phyloP scores from a whole-genome alignment of 1,140 invertebrate genomes.

The Nautilus pompilius region DNA sequence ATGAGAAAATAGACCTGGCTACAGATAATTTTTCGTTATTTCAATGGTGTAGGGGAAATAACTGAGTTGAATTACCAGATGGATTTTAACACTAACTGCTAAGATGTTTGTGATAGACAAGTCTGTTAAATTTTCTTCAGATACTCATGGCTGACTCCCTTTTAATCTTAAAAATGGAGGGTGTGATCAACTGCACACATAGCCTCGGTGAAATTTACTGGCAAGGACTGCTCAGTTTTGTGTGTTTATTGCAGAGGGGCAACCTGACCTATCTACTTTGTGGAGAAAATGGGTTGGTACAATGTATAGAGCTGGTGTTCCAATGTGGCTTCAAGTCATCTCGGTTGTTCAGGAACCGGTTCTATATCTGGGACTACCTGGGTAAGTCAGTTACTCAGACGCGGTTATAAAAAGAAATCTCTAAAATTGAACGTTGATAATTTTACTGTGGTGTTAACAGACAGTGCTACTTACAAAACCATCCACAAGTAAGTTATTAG shows the following conservation, averaged over 20 bases:
- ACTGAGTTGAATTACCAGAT: too few species aligned
- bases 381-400: constrained; percentile 61
- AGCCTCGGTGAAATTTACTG: neutral
- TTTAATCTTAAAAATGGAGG: neutral
- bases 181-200: neutral
- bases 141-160: neutral
- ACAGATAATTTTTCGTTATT: too few species aligned
- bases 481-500: too few species aligned
- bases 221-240: too few species aligned
- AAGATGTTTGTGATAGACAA: too few species aligned
- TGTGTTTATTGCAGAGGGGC: constrained; percentile 55
- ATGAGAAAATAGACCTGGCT: too few species aligned
- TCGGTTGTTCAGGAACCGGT: constrained; percentile 87
- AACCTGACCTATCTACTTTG: constrained; percentile 90
- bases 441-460: too few species aligned
- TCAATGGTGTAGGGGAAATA: too few species aligned
- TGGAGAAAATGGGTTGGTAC: constrained; percentile 89
- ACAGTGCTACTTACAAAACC: too few species aligned
- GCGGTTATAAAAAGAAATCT: neutral
- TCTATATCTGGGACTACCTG: constrained; percentile 98
- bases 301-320: constrained; percentile 91
- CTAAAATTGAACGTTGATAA: neutral
- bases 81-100: too few species aligned
- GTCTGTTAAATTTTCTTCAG: too few species aligned
- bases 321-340: constrained; percentile 77